These are phyloP conservation scores for Lutraria rhynchaena DNA, from an alignment of 1,140 invertebrate species.

Conservation along the genomic window DNA sequence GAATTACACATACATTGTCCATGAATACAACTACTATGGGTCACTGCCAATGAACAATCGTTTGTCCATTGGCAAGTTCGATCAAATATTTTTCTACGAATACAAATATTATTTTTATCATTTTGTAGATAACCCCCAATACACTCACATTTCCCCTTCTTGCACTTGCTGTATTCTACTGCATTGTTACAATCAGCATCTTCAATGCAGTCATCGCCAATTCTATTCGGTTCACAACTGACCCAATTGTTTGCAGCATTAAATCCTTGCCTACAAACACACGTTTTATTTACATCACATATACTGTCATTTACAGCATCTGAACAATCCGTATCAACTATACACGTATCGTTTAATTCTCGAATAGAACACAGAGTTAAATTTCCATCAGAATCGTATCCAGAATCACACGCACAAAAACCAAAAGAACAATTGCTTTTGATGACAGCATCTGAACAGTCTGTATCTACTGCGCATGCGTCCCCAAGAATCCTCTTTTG, in stretches of 20 bases:
- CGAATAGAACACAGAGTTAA: conserved; percentile 37
- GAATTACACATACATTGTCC: conserved; percentile 58
- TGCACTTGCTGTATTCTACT: conserved; percentile 59
- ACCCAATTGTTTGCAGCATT: not conserved
- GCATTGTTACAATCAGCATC: conserved; percentile 61
- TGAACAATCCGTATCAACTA: conserved; percentile 59
- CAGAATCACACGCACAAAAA: conserved; percentile 58
- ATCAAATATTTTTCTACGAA: conserved; percentile 58
- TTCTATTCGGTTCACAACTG: conserved; percentile 46
- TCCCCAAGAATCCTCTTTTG: conserved; percentile 22
- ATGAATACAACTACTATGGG: conserved; percentile 56
- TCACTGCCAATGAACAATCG: conserved; percentile 63
- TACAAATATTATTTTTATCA: conserved; percentile 40
- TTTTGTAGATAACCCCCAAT: conserved; percentile 49
- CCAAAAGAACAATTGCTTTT: conserved; percentile 59
- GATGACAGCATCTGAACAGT: conserved; percentile 60
- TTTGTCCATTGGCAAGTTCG: conserved; percentile 44
- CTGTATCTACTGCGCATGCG: conserved; percentile 50
- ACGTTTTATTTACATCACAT: conserved; percentile 45
- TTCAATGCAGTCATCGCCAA: conserved; percentile 58
- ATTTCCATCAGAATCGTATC: conserved; percentile 33
- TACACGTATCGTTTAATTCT: conserved; percentile 59
- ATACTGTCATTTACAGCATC: conserved; percentile 52
- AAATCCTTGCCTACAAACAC: conserved; percentile 52
- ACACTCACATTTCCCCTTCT: conserved; percentile 55